phyloP scores from a whole-genome alignment of 2,113 vertebrate genomes.

The Leptobrachium ailaonicum region DNA sequence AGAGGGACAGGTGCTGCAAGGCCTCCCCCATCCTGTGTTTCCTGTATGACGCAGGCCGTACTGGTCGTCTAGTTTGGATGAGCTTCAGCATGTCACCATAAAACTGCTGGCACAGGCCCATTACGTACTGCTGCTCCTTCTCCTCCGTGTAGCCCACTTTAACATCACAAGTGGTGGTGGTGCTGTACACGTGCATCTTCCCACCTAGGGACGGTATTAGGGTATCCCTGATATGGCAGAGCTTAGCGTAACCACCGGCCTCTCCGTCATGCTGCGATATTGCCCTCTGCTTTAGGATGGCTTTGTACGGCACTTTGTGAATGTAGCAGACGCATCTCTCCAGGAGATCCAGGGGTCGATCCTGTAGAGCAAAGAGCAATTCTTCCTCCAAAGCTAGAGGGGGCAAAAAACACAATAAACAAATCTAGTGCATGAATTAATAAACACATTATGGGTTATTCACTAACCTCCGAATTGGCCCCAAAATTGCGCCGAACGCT shows the following conservation, averaged over 20 bases:
- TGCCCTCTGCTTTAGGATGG: constrained; percentile 31
- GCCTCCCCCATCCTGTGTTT: constrained; percentile 50
- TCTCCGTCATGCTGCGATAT: neutral
- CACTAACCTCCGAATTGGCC: no score
- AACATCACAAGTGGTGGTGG: constrained; percentile 58
- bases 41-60: neutral
- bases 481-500: no score
- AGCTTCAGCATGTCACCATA: constrained; percentile 62
- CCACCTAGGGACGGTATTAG: constrained; percentile 62
- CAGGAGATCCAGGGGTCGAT: neutral
- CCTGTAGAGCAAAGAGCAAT: constrained; percentile 5
- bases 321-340: constrained; percentile 69
- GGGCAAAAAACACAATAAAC: neutral
- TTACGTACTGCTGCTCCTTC: constrained; percentile 58
- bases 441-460: no score
- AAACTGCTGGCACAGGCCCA: constrained; percentile 69
- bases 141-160: constrained; percentile 61
- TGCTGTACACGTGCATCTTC: constrained; percentile 64
- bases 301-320: constrained; percentile 60
- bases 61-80: constrained; percentile 50
- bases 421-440: neutral
- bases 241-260: constrained; percentile 31
- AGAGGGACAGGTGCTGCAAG: constrained; percentile 63
- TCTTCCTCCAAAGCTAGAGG: constrained; percentile 23
- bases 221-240: constrained; percentile 64